Evolutionary conservation across 2,888 invertebrate species (phyloP).

Genomic region (Mesodorylaimus sp.): DNA sequence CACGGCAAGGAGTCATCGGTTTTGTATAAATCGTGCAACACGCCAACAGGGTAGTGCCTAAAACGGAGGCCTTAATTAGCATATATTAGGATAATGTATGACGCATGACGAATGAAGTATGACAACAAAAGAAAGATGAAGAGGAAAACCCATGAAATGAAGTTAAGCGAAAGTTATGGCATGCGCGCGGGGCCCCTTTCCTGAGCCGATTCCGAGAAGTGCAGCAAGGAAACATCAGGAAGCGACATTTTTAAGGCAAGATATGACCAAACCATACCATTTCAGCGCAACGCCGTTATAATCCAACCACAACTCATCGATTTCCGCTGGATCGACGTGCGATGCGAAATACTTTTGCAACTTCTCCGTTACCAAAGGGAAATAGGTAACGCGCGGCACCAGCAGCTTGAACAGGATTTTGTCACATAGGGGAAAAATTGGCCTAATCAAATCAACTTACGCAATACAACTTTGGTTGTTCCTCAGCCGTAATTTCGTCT

Average conservation of each 20-base stretch:
- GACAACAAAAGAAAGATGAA: no score
- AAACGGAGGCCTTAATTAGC: no score
- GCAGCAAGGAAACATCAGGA: constrained; percentile 4
- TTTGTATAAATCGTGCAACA: constrained; percentile 64
- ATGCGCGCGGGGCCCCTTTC: no score
- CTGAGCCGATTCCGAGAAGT: no score
- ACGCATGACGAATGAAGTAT: no score
- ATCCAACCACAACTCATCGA: constrained; percentile 20
- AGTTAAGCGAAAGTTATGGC: no score
- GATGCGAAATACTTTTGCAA: constrained; percentile 14
- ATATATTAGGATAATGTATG: no score
- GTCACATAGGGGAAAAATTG: background rate
- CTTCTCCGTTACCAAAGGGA: constrained; percentile 19
- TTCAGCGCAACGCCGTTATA: constrained; percentile 18
- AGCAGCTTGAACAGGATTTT: constrained; percentile 20
- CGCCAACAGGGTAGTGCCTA: constrained; percentile 53
- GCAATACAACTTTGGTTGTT: constrained; percentile 76
- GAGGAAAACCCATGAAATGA: no score
- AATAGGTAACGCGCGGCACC: constrained; percentile 23
- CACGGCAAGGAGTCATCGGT: constrained; percentile 61
- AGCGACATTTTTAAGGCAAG: constrained; percentile 6
- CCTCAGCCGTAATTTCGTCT: constrained; percentile 68
- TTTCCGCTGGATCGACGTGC: constrained; percentile 12
- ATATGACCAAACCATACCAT: constrained; percentile 14
- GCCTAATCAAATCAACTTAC: constrained; percentile 14